Evolutionary conservation across 2,888 invertebrate species (phyloP), one percentile per base, ranked within the genome.

Genomic region (Phania funesta): DNA sequence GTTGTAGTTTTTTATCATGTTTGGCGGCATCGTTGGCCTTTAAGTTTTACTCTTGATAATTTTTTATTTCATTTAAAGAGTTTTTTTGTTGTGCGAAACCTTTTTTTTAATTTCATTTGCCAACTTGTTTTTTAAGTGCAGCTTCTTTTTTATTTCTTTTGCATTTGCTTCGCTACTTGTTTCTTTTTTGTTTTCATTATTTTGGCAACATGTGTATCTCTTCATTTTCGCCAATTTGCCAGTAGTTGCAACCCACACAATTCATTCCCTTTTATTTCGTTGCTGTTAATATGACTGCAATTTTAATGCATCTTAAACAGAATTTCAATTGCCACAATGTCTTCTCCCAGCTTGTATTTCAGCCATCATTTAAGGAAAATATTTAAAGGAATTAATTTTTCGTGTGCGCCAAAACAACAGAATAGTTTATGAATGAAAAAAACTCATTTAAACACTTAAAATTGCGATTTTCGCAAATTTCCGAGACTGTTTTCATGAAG

Each of bases 171-270:
- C 64, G 71, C 58, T 64, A 26, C 60, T 54, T 50, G 65, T 44
- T 74, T 62, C 48, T 41, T 74, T 52, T 41, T 8, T 35, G 22
- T 26, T 62, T 62, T 60, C 35, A 52, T 70, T 64, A 68, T 82
- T 73, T 78, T 82, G 78, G 82, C 82, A 82, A 68, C 78, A 74
- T 82, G 78, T 82, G 78, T 70, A 78, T 74, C 78, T 83, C 78
- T 83, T 71, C 78, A 84, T 83, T 84, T 83, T 78, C 83, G 78
- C 76, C 83, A 83, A 81, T 83, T 84, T 84, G 73, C 81, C 83
- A 84, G 75, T 76, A 76, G 83, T 83, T 84, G 48, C 80, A 79
- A 74, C 80, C 80, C 83, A 83, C 82, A 74, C 78, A 74, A 78
- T 74, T 74, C 74, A 48, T 64, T 44, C 44, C 20, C 22, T 60